Conservation (phyloP, 2,797 vertebrate species). For the Trematomus bernacchii region DNA sequence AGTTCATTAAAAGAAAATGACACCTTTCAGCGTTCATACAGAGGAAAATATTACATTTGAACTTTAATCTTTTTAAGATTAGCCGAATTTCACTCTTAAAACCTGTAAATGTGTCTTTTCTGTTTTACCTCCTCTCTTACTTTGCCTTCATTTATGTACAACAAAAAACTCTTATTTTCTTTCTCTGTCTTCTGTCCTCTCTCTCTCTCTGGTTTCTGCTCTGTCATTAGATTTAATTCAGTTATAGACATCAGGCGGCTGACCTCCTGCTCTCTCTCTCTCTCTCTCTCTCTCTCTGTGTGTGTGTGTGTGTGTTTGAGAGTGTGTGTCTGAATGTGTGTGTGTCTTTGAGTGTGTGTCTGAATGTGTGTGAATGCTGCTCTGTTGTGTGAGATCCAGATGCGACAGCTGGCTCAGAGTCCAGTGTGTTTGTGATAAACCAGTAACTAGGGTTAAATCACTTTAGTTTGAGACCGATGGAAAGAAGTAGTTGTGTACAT, state of each 20-base stretch:
- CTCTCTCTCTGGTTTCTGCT: constrained; percentile 48
- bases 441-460: accelerated
- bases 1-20: too few species aligned
- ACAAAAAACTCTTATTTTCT: neutral
- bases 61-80: too few species aligned
- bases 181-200: constrained; percentile 4
- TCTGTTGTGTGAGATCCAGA: constrained; percentile 47
- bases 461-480: too few species aligned
- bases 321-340: neutral
- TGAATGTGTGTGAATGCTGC: constrained; percentile 42
- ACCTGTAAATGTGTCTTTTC: too few species aligned
- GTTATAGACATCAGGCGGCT: constrained; percentile 70
- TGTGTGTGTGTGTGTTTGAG: too few species aligned
- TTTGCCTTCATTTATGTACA: too few species aligned
- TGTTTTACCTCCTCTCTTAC: neutral
- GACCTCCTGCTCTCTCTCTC: constrained; percentile 43
- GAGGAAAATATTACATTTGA: too few species aligned
- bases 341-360: neutral
- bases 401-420: constrained; percentile 15
- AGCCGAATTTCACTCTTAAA: too few species aligned
- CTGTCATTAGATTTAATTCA: constrained; percentile 74
- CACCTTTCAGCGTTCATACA: too few species aligned
- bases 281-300: constrained; percentile 26
- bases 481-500: too few species aligned
- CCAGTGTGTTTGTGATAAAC: neutral